Evolutionary conservation across 1,140 invertebrate species (phyloP).

Genomic region (Halesus radiatus): DNA sequence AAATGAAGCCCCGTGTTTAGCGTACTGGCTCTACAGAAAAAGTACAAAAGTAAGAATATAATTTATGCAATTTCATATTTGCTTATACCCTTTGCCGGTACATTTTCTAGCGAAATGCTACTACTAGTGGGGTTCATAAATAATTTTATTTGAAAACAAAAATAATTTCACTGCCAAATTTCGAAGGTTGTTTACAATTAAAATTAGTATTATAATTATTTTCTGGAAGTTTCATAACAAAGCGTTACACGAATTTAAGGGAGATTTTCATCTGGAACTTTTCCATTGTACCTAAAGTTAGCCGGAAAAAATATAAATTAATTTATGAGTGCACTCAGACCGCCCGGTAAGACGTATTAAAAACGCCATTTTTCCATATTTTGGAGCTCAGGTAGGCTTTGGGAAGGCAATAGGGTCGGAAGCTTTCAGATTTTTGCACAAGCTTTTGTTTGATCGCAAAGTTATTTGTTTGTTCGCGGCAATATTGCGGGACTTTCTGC

Average conservation of each 20-base stretch:
- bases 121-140: too few species aligned
- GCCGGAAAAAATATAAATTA: conserved; percentile 23
- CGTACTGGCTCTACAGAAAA: neutral
- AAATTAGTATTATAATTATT: too few species aligned
- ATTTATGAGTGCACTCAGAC: conserved; percentile 10
- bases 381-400: neutral
- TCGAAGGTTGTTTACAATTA: too few species aligned
- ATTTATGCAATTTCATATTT: too few species aligned
- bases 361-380: conserved; percentile 14
- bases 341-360: conserved; percentile 6
- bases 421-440: neutral
- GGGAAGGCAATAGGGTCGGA: neutral
- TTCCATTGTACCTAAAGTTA: neutral
- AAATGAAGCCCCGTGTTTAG: neutral
- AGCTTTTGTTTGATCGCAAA: conserved; percentile 28
- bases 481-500: conserved; percentile 24
- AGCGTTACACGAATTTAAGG: too few species aligned
- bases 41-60: too few species aligned
- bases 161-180: too few species aligned
- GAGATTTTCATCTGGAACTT: conserved; percentile 7
- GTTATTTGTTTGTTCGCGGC: conserved; percentile 24
- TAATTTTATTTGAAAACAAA: too few species aligned
- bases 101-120: too few species aligned
- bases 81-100: too few species aligned
- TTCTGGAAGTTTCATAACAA: too few species aligned